Percentiles rank a stretch among this genome's conserved stretches.
Evolutionary conservation across 2,888 invertebrate genomes (phyloP).

Genomic region (Patella pellucida): DNA sequence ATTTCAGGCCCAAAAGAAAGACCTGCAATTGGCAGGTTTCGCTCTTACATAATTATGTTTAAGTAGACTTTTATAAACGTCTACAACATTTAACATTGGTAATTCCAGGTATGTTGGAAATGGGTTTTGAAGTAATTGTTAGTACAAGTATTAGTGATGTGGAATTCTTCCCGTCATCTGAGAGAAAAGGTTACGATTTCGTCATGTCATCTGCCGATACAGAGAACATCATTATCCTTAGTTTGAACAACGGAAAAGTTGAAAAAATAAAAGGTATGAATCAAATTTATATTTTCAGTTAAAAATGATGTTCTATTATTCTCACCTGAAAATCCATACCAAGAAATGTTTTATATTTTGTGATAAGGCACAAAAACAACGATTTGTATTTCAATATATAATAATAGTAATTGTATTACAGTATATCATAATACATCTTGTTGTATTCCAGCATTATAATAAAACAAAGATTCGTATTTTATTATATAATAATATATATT

Average conservation of each 20-base stretch:
- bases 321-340: neutral
- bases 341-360: no score
- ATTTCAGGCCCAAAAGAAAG: no score
- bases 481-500: no score
- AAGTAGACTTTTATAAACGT: no score
- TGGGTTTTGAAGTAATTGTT: conserved; percentile 82
- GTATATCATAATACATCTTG: no score
- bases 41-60: no score
- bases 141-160: conserved; percentile 81
- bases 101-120: conserved; percentile 75
- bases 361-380: neutral
- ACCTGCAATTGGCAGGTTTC: no score
- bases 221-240: conserved; percentile 81
- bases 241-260: conserved; percentile 78
- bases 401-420: neutral
- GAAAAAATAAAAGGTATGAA: conserved; percentile 83
- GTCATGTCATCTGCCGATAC: conserved; percentile 81
- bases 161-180: conserved; percentile 81
- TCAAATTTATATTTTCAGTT: neutral
- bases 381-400: neutral
- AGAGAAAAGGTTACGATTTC: conserved; percentile 81
- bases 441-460: no score
- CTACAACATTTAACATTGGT: no score
- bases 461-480: no score
- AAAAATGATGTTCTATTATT: neutral